Base-by-base conservation (phyloP, 2,113 vertebrate genomes). In the Lipotes vexillifer region DNA sequence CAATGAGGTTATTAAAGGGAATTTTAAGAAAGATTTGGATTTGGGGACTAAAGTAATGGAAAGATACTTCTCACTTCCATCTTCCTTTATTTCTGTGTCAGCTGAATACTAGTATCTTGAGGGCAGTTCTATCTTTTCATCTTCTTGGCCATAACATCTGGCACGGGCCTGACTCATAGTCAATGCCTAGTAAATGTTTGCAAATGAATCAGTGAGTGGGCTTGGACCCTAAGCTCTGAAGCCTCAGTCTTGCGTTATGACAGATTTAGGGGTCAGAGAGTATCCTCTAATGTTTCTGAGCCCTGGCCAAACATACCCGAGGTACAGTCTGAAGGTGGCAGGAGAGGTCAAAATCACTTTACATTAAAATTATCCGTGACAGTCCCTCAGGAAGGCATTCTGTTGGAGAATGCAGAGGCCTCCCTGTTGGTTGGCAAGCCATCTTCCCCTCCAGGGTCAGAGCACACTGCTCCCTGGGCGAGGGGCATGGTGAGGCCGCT, bases 391-490 rank as follows among this genome's bases (percentile, higher is more conserved):
- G n/a, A 52, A 0, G 4, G 1, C 12, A 12, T 46, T 25, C 31
- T 15, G 9, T 5, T 57, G 10, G 11, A 44, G 14, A 41, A n/a
- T 36, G 14, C n/a, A 57, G 77, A 80, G 33, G 52, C 52, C 52
- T 57, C 52, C 4, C 11, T 49, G 9, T 29, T 6, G 3, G 36
- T 41, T 33, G 33, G 0, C 3, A 13, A 82, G 17, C 8, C 61
- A 3, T 14, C 36, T 55, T 36, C 15, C 46, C 55, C 17, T 31
- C 63, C 18, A 23, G 6, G 8, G 17, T n/a, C 6, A 13, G 12
- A 38, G 21, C 1, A 11, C 8, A 1, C 4, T 0, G 14, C 38
- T 18, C 57, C 17, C 9, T 5, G 18, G 31, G 20, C 11, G 14
- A 31, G 9, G 33, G 27, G 18, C 0, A 4, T 5, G 29, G 23